Base-by-base conservation (phyloP, 1,140 invertebrate genomes). In the Neodiprion lecontei region DNA sequence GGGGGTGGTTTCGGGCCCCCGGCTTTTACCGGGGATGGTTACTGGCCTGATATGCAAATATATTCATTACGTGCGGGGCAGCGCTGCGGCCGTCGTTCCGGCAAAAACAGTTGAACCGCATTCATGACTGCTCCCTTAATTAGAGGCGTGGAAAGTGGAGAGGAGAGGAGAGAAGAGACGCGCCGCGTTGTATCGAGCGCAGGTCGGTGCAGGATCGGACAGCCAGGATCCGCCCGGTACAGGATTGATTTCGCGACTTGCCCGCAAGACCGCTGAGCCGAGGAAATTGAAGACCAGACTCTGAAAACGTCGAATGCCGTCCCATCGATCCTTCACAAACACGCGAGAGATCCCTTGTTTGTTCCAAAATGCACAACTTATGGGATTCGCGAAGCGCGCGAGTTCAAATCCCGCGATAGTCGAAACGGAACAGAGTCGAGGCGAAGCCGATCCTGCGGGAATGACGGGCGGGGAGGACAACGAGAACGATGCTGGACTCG, bases 31-130 rank as follows among this genome's bases (percentile, higher is more conserved):
- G 53, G n/a, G 40, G 11, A 11, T 47, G 67, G 67, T 69, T 10
- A 69, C 40, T 21, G 67, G 17, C 11, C 17, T 21, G 67, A 69
- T 69, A 69, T 69, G 67, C 67, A 69, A 69, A 69, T 69, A 69
- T 69, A 69, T 69, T 69, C 67, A 69, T 69, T 69, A 69, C 67
- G 67, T 8, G 53, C 53, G n/a, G 53, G 11, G 53, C n/a, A 61
- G 4, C 14, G 40, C 67, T 23, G 67, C 28, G 21, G 21, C 67
- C 40, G 40, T 69, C 12, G 40, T 11, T 21, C 14, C 11, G 67
- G 21, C 67, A 69, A 69, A 69, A 69, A 69, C 67, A 21, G 67
- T 21, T 69, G 21, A 69, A 47, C 67, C 67, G 40, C 40, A 69
- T 47, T 61, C 53, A 61, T 61, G 53, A 61, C 53, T 61, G 53